Conservation (phyloP, 2,888 invertebrate genomes). For the Harpalus rufipes region DNA sequence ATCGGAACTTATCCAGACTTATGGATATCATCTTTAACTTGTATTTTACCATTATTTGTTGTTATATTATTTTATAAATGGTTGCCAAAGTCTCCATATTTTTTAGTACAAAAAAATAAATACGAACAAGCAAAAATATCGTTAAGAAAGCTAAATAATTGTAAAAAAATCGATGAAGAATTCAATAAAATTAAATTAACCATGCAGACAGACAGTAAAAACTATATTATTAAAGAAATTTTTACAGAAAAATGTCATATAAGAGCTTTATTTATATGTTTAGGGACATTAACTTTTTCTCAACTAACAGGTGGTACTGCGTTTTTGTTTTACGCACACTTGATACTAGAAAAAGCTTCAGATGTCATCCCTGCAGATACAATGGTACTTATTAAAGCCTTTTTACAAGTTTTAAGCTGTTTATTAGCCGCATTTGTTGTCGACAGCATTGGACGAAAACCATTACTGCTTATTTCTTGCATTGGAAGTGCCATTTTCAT, state of each 20-base stretch:
- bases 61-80: slow-evolving; percentile 79
- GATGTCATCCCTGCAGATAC: slow-evolving; percentile 71
- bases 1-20: slow-evolving; percentile 80
- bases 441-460: slow-evolving; percentile 79
- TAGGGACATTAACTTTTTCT: slow-evolving; percentile 79
- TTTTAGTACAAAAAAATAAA: slow-evolving; percentile 37
- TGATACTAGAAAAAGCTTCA: slow-evolving; percentile 78
- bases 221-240: slow-evolving; percentile 78
- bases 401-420: slow-evolving; percentile 80
- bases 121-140: slow-evolving; percentile 71
- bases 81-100: slow-evolving; percentile 78
- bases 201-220: slow-evolving; percentile 79
- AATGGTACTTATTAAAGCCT: slow-evolving; percentile 74
- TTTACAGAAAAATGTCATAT: slow-evolving; percentile 79
- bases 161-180: slow-evolving; percentile 72
- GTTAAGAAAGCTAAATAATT: slow-evolving; percentile 79
- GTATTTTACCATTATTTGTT: slow-evolving; percentile 79
- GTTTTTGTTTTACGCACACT: slow-evolving; percentile 80
- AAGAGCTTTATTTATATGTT: slow-evolving; percentile 80
- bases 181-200: slow-evolving; percentile 75
- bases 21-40: slow-evolving; percentile 78
- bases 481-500: slow-evolving; percentile 76
- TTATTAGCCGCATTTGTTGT: slow-evolving; percentile 80
- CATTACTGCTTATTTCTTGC: slow-evolving; percentile 79
- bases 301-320: slow-evolving; percentile 82